Conservation (phyloP, 2,797 vertebrate species). For the Poecilia gillii region DNA sequence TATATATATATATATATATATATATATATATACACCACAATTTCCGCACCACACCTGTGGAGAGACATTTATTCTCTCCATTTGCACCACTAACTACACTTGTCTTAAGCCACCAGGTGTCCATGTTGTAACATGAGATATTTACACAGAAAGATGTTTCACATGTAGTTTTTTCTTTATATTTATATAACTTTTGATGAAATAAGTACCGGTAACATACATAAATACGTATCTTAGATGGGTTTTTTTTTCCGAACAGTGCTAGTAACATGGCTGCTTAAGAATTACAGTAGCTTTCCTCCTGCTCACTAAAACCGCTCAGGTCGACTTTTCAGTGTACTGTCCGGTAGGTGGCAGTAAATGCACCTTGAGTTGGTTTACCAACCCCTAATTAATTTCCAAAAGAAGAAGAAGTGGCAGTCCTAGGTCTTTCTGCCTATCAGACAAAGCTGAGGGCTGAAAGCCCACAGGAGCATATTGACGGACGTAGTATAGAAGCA, state of each 20-base stretch:
- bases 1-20: too few species aligned
- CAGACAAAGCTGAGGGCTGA: accelerated
- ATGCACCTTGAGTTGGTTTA: neutral
- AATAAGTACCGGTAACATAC: too few species aligned
- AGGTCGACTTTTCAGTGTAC: too few species aligned
- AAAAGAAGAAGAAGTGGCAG: neutral
- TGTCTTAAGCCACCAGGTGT: neutral
- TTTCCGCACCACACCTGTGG: too few species aligned
- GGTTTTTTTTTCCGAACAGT: neutral
- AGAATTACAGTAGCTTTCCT: neutral
- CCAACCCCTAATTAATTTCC: too few species aligned
- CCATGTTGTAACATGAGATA: neutral
- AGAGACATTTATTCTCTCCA: too few species aligned
- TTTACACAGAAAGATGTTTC: neutral
- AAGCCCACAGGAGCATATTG: accelerated
- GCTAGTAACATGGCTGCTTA: neutral
- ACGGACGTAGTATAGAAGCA: conserved; percentile 54
- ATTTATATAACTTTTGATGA: neutral
- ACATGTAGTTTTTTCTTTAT: neutral
- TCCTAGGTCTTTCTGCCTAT: conserved; percentile 33
- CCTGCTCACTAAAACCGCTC: too few species aligned
- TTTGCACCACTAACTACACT: neutral
- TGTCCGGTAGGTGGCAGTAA: neutral
- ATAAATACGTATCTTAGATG: neutral
- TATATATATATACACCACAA: too few species aligned